phyloP scores from a whole-genome alignment of 2,113 vertebrate genomes.

The Astur gentilis region DNA sequence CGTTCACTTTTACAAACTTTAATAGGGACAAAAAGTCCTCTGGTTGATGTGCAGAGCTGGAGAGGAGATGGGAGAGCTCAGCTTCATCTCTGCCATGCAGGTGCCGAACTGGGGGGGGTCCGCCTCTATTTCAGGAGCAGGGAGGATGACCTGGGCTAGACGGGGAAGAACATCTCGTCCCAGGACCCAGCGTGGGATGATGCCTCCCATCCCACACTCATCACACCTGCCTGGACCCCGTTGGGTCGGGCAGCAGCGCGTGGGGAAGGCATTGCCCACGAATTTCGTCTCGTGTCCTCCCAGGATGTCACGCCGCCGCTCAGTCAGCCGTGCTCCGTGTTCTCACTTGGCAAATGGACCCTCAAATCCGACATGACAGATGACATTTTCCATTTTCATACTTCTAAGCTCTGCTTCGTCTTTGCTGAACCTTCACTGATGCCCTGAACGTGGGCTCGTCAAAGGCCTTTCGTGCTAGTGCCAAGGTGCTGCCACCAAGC shows the following conservation, averaged over 20 bases:
- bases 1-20: not conserved
- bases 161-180: rapidly evolving
- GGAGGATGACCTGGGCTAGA: not conserved
- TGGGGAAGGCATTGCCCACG: not conserved
- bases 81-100: not conserved
- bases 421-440: conserved; percentile 21
- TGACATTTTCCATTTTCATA: conserved; percentile 38
- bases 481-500: not conserved
- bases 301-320: not conserved
- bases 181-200: not conserved
- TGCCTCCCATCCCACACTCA: not conserved
- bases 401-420: not conserved
- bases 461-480: not conserved
- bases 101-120: not conserved
- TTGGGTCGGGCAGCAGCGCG: not conserved
- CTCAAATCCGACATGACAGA: conserved; percentile 43
- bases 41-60: not conserved
- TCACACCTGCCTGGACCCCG: too few relatives aligned
- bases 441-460: not conserved
- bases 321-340: not conserved
- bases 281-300: not conserved
- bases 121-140: not conserved
- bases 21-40: not conserved
- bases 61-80: not conserved
- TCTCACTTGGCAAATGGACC: not conserved